Percentiles rank a stretch among this genome's conserved stretches.
These are phyloP conservation scores for Beris chalybata DNA, from an alignment of 2,888 invertebrate species.

Conservation along the genomic window DNA sequence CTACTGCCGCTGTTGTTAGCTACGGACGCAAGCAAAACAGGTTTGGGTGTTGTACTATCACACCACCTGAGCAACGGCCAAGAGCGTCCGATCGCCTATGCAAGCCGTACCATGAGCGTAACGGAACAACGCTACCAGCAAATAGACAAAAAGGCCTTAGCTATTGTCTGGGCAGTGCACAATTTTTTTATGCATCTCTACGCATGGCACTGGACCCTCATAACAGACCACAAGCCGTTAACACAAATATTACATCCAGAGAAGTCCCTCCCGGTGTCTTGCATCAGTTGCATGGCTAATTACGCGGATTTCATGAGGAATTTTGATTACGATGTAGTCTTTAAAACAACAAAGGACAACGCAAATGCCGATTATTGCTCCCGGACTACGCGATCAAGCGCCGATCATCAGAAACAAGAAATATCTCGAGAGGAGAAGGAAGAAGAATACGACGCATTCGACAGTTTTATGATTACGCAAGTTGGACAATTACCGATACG, in stretches of 20 bases:
- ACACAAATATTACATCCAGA: slow-evolving; percentile 17
- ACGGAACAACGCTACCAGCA: slow-evolving; percentile 31
- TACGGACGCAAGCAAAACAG: slow-evolving; percentile 34
- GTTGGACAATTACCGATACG: slow-evolving; percentile 37
- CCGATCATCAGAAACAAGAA: background rate
- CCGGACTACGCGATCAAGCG: no score
- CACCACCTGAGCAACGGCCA: slow-evolving; percentile 23
- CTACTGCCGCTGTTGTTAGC: slow-evolving; percentile 34
- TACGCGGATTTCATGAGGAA: slow-evolving; percentile 12
- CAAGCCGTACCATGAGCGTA: background rate
- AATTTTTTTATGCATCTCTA: slow-evolving; percentile 34
- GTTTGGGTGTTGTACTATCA: slow-evolving; percentile 35
- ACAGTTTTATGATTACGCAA: slow-evolving; percentile 36
- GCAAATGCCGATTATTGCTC: slow-evolving; percentile 26
- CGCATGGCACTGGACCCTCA: slow-evolving; percentile 25
- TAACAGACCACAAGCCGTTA: slow-evolving; percentile 5
- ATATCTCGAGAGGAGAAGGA: background rate
- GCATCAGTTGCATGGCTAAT: slow-evolving; percentile 29
- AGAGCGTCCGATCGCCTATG: slow-evolving; percentile 37
- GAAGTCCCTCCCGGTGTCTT: slow-evolving; percentile 9
- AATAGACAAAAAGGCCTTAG: slow-evolving; percentile 31
- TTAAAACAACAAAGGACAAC: slow-evolving; percentile 10
- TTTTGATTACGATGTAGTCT: slow-evolving; percentile 17
- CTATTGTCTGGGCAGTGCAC: slow-evolving; percentile 30
- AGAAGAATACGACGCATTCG: slow-evolving; percentile 35